Percentiles rank a stretch among this genome's conserved stretches.
Evolutionary conservation across 2,797 vertebrate species (phyloP).

Genomic region (Spinibarbus caldwelli): DNA sequence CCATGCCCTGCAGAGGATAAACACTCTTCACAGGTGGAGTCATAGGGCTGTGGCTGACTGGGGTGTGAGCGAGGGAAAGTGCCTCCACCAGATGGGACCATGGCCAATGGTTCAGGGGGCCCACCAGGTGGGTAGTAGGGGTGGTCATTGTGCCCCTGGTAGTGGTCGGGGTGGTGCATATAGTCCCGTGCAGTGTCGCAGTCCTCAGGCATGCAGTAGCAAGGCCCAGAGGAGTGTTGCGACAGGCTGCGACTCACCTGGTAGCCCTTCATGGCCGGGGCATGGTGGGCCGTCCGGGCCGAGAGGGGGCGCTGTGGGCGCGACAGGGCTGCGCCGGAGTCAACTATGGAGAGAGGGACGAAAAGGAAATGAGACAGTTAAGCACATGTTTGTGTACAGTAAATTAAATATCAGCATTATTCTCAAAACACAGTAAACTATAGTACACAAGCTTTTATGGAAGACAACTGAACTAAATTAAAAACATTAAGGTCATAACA

Average conservation of each 20-base stretch:
- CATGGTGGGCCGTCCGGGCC: slow-evolving; percentile 83
- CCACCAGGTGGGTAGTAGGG: slow-evolving; percentile 85
- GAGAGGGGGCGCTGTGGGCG: slow-evolving; percentile 85
- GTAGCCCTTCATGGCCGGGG: slow-evolving; percentile 89
- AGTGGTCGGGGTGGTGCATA: slow-evolving; percentile 76
- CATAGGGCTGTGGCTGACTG: slow-evolving; percentile 87
- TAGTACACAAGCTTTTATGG: background rate
- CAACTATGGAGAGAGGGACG: slow-evolving; percentile 72
- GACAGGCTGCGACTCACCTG: slow-evolving; percentile 95
- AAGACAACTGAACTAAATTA: background rate
- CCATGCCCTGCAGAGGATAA: slow-evolving; percentile 71
- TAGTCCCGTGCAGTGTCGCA: slow-evolving; percentile 81
- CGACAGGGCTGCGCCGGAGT: slow-evolving; percentile 82
- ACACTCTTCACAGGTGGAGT: slow-evolving; percentile 94
- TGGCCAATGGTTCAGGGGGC: slow-evolving; percentile 80
- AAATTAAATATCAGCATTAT: background rate
- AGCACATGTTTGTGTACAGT: background rate
- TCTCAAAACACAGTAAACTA: background rate
- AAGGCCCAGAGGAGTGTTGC: slow-evolving; percentile 88
- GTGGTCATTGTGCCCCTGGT: slow-evolving; percentile 79
- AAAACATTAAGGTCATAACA: background rate
- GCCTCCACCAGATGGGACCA: slow-evolving; percentile 84
- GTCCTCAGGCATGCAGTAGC: slow-evolving; percentile 89
- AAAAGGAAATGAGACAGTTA: background rate
- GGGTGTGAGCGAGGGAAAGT: slow-evolving; percentile 97